Percentiles rank a stretch among this genome's conserved stretches.
Evolutionary conservation across 2,888 invertebrate genomes (phyloP).

Genomic region (Mycalesis mineus): DNA sequence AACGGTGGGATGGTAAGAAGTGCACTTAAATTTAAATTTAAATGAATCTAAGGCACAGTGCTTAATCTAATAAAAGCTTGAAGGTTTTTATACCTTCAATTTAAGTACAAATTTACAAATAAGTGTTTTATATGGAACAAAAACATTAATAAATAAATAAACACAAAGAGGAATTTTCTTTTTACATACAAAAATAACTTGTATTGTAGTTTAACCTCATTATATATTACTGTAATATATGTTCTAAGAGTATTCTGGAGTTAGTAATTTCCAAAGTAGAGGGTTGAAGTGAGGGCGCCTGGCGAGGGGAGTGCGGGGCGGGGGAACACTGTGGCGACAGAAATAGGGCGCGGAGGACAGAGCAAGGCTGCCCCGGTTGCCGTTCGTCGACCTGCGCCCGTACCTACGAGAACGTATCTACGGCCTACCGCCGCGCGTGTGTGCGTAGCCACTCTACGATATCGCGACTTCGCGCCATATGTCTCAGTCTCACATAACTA

Average conservation of each 20-base stretch:
- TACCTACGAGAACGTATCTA: conserved; percentile 47
- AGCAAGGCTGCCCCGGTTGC: conserved; percentile 76
- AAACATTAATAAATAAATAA: too few species aligned
- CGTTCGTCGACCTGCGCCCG: conserved; percentile 67
- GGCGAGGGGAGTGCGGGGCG: conserved; percentile 38
- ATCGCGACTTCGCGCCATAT: conserved; percentile 40
- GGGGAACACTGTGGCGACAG: conserved; percentile 62
- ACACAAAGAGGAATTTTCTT: not conserved
- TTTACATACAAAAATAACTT: not conserved
- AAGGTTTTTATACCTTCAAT: too few species aligned
- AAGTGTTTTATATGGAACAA: too few species aligned
- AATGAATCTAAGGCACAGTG: too few species aligned
- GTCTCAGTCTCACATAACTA: conserved; percentile 27
- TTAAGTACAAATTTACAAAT: too few species aligned
- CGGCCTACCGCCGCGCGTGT: conserved; percentile 34
- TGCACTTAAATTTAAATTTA: too few species aligned
- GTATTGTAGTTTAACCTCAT: conserved; percentile 13
- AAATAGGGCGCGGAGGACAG: conserved; percentile 78
- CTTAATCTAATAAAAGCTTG: too few species aligned
- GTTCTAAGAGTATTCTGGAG: conserved; percentile 31
- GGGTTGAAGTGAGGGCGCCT: conserved; percentile 43
- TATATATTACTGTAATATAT: conserved; percentile 25
- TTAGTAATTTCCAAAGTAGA: conserved; percentile 52
- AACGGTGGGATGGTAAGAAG: too few species aligned
- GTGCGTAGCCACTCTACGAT: conserved; percentile 42